These are phyloP conservation scores for Oreochromis grahami DNA, from an alignment of 2,797 vertebrate genomes.

Conservation along the genomic window DNA sequence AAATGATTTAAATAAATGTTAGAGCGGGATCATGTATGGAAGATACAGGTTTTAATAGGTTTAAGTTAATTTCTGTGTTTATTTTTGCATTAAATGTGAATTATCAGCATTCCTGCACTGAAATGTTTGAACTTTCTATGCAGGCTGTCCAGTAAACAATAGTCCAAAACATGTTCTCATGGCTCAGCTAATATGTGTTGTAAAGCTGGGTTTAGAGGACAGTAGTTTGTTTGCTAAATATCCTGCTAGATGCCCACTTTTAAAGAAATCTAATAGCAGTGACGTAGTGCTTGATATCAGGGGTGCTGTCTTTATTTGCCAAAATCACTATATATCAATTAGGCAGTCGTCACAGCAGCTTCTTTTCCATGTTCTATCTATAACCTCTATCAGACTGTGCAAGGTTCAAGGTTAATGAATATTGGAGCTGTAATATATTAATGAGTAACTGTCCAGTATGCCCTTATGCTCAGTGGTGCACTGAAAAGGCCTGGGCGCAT, in stretches of 20 bases:
- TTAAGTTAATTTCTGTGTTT: not conserved
- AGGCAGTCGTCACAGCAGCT: not conserved
- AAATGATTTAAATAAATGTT: not conserved
- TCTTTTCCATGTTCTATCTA: not conserved
- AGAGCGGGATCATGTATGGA: not conserved
- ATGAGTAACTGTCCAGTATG: conserved; percentile 61
- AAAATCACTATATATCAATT: not conserved
- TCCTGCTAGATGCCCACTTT: not conserved
- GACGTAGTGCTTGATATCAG: not conserved
- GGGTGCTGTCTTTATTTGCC: not conserved
- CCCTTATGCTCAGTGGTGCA: conserved; percentile 32
- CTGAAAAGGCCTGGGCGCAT: conserved; percentile 3
- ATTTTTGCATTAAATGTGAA: not conserved
- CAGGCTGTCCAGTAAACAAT: not conserved
- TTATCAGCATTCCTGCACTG: not conserved
- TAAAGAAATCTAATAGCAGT: not conserved
- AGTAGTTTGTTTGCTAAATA: not conserved
- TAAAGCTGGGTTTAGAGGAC: conserved; percentile 15
- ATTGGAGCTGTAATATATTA: conserved; percentile 45
- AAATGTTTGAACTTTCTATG: not conserved
- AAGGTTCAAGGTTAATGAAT: conserved; percentile 69
- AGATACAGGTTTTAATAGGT: not conserved
- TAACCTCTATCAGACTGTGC: conserved; percentile 22
- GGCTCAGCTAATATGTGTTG: not conserved
- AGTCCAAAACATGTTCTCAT: not conserved